Base-by-base conservation (phyloP, 2,888 invertebrate genomes). In the Dusona sp. region DNA sequence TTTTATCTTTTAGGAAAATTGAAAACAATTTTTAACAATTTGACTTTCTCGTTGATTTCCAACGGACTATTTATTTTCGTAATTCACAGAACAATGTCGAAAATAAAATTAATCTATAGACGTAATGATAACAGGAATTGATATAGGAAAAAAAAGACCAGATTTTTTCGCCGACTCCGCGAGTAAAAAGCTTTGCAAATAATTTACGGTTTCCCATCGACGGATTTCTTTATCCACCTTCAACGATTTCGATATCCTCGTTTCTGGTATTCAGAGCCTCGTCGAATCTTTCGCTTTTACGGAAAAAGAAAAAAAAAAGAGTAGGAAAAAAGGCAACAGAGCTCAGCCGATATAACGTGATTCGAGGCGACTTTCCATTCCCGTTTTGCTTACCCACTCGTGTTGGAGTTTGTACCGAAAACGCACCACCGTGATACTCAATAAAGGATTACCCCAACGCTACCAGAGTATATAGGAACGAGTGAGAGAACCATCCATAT, bases 391-490 rank as follows among this genome's bases (percentile, higher is more conserved):
- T 73, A 54, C 36, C 51, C 29, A 36, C 57, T 73, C 48, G 78
- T 68, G 42, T n/a, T 48, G 51, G 67, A 16, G 70, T 64, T 70
- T 75, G 48, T 72, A 64, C 70, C 54, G 75, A 54, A 75, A 82
- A 57, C 67, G 81, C 42, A 48, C 65, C 75, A 54, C 54, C 79
- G 68, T 68, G 85, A 79, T 83, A 86, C 85, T 86, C 83, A 79
- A 83, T 86, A 79, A 86, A 83, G 85, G 83, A 86, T 83, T 83
- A 86, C 72, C 67, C 48, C 54, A 38, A 68, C 79, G 38, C 38
- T 42, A 11, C 42, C 19, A 61, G 57, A 29, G n/a, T n/a, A n/a
- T n/a, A 74, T 57, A 61, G 61, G 25, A 9, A 19, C 72, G 72
- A 54, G 9, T 9, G 38, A 45, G 65, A 61, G 25, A 74, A 11